These are phyloP conservation scores for Xestia c-nigrum DNA, from an alignment of 2,888 invertebrate genomes.

Conservation along the genomic window DNA sequence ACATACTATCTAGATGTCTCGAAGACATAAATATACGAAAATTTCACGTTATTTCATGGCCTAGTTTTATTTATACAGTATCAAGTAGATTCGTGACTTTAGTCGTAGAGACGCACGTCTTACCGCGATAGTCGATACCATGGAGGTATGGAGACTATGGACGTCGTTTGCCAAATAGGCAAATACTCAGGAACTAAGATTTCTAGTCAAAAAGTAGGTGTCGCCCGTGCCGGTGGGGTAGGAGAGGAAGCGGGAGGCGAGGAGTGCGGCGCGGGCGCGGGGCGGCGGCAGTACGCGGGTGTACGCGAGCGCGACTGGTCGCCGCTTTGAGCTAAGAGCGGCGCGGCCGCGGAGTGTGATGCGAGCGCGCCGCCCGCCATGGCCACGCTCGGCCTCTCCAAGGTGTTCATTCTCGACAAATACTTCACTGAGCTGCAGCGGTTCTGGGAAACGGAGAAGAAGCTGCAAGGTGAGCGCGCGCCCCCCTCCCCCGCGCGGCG, in stretches of 20 bases:
- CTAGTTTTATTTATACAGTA: background rate
- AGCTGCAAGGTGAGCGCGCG: constrained; percentile 95
- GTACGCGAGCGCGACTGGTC: constrained; percentile 79
- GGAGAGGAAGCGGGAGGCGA: constrained; percentile 47
- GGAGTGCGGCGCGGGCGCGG: constrained; percentile 53
- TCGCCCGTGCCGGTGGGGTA: constrained; percentile 63
- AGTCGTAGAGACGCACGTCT: background rate
- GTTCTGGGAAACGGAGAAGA: constrained; percentile 99
- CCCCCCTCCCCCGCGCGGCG: constrained; percentile 50
- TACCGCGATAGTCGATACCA: constrained; percentile 14
- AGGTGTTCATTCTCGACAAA: constrained; percentile 99
- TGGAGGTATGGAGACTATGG: constrained; percentile 2
- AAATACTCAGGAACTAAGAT: constrained; percentile 57
- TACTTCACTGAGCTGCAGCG: constrained; percentile 99
- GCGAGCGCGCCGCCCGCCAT: constrained; percentile 91
- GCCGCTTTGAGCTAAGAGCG: constrained; percentile 77
- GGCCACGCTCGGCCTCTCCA: constrained; percentile 99
- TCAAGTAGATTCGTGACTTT: background rate
- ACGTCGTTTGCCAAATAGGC: constrained; percentile 46
- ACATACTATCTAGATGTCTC: background rate
- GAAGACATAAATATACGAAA: background rate
- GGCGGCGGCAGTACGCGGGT: constrained; percentile 70
- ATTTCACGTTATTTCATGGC: background rate
- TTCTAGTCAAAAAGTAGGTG: constrained; percentile 71
- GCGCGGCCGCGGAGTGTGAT: constrained; percentile 86